A percentile compares a stretch with the other conserved stretches of the same genome.
These are phyloP conservation scores for Platyscapa corneri DNA, from an alignment of 1,140 invertebrate species.

Conservation along the genomic window DNA sequence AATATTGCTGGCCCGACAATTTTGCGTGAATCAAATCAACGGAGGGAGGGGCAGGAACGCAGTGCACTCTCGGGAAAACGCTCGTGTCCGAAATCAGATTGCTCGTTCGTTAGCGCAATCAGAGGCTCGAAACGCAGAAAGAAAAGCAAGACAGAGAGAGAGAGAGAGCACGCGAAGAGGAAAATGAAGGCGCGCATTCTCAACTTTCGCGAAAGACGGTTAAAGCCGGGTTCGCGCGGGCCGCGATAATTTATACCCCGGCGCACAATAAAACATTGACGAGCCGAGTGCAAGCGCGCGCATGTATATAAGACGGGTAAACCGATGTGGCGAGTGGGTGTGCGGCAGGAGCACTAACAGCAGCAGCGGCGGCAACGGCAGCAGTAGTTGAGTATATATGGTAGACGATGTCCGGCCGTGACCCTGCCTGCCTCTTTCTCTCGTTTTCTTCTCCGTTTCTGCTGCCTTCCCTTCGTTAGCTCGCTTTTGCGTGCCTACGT, in stretches of 20 bases:
- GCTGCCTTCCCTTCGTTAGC: conserved; percentile 19
- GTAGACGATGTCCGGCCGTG: conserved; percentile 74
- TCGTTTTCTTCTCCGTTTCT: conserved; percentile 47
- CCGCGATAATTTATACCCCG: conserved; percentile 63
- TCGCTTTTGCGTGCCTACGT: not conserved
- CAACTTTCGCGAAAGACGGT: conserved; percentile 36
- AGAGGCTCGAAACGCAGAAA: not conserved
- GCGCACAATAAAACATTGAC: conserved; percentile 59
- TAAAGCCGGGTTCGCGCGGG: conserved; percentile 13
- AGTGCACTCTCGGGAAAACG: not conserved
- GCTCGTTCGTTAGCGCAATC: not conserved
- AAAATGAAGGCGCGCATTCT: conserved; percentile 29
- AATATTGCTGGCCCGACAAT: not conserved
- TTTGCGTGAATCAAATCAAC: not conserved
- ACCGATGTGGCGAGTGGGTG: conserved; percentile 26
- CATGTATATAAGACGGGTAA: conserved; percentile 30
- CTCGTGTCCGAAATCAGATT: not conserved
- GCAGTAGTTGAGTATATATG: conserved; percentile 46
- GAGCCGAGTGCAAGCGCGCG: conserved; percentile 52
- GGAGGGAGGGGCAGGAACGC: not conserved
- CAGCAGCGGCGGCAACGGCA: conserved; percentile 7
- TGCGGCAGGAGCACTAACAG: not conserved
- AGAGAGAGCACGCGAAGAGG: not conserved
- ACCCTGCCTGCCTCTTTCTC: conserved; percentile 64
- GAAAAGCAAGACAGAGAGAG: too few relatives aligned